Percentiles rank a stretch among this genome's conserved stretches.
These are phyloP conservation scores for Crenuchus spilurus DNA, from an alignment of 2,797 vertebrate species.

Conservation along the genomic window DNA sequence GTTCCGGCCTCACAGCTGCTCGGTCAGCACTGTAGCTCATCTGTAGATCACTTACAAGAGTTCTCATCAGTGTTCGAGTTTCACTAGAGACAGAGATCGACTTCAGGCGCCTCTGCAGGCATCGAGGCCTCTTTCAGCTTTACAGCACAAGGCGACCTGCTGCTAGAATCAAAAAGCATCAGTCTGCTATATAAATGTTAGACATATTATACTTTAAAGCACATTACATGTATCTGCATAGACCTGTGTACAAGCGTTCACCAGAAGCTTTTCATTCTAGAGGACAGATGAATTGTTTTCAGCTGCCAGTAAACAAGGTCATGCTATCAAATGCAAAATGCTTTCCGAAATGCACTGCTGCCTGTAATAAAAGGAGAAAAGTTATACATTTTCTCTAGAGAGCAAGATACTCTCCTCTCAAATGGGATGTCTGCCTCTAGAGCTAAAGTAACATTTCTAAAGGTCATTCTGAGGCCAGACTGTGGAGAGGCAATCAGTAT, in stretches of 20 bases:
- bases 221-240: not conserved
- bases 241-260: not conserved
- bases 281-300: not conserved
- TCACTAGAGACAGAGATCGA: not conserved
- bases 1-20: slow-evolving; percentile 31
- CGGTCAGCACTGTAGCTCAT: not conserved
- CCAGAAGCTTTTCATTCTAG: not conserved
- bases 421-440: slow-evolving; percentile 17
- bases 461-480: slow-evolving; percentile 35
- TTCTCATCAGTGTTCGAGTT: not conserved
- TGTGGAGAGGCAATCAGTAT: slow-evolving; percentile 11
- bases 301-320: slow-evolving; percentile 23
- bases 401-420: slow-evolving; percentile 10
- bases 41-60: too few species aligned
- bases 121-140: not conserved
- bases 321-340: slow-evolving; percentile 18
- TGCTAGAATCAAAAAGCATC: not conserved
- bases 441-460: slow-evolving; percentile 30
- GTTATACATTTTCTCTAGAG: slow-evolving; percentile 21
- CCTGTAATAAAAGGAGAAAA: slow-evolving; percentile 3
- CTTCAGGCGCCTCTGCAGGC: not conserved
- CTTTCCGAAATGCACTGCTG: slow-evolving; percentile 1
- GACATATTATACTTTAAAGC: not conserved
- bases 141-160: not conserved
- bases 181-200: not conserved